A percentile compares a stretch with the other conserved stretches of the same genome.
Conservation (phyloP, 2,888 invertebrate species). For the Cheilosia soror region DNA sequence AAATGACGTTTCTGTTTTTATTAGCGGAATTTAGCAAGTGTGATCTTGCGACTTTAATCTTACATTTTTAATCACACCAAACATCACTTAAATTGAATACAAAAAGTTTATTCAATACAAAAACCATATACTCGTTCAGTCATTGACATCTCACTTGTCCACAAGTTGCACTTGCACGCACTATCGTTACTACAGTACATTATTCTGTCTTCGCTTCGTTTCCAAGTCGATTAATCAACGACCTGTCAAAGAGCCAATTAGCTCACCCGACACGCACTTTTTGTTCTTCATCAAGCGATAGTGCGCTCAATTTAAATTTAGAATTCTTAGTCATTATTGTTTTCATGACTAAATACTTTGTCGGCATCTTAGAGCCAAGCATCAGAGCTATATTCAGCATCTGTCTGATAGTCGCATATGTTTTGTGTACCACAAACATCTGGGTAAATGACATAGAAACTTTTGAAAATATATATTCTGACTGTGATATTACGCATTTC, state of each 20-base stretch:
- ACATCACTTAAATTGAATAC: too few species aligned
- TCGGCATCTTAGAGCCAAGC: conserved; percentile 44
- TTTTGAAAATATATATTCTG: conserved; percentile 33
- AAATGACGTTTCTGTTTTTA: too few species aligned
- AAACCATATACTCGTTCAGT: not conserved
- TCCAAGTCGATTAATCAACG: conserved; percentile 38
- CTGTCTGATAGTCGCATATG: conserved; percentile 3
- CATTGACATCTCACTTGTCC: not conserved
- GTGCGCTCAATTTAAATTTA: conserved; percentile 59
- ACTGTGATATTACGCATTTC: conserved; percentile 19
- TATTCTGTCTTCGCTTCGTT: not conserved
- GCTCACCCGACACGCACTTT: conserved; percentile 36
- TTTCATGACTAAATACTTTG: conserved; percentile 63
- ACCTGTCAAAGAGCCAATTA: conserved; percentile 59
- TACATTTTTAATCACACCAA: too few species aligned
- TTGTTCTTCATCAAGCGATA: conserved; percentile 20
- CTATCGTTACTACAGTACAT: not conserved
- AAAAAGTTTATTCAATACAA: too few species aligned
- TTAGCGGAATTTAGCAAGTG: too few species aligned
- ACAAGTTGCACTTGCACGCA: not conserved
- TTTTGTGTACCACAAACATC: conserved; percentile 28
- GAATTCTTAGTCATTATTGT: conserved; percentile 56
- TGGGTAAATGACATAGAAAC: conserved; percentile 41
- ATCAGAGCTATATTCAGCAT: conserved; percentile 34
- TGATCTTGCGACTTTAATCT: too few species aligned